A percentile compares a stretch with the other conserved stretches of the same genome.
Evolutionary conservation across 2,888 invertebrate species (phyloP).

Genomic region (Apamea epomidion): DNA sequence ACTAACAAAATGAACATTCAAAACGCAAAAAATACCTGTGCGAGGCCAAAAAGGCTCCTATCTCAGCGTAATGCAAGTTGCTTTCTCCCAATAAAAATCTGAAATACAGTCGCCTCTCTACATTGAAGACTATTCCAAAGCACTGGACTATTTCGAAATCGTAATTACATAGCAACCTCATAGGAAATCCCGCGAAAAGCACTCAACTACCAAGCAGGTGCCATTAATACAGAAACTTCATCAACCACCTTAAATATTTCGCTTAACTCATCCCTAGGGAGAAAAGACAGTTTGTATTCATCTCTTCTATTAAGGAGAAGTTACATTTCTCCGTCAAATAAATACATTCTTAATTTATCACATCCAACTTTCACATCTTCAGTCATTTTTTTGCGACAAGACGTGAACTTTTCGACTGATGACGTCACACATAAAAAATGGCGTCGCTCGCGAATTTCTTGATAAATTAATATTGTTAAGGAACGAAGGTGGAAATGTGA

Average conservation of each 20-base stretch:
- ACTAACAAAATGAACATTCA: background rate
- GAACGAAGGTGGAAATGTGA: conserved; percentile 35
- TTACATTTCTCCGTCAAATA: conserved; percentile 52
- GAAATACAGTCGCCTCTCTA: too few species aligned
- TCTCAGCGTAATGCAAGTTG: background rate
- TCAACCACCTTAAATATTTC: conserved; percentile 50
- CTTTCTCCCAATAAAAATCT: background rate
- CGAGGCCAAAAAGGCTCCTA: background rate
- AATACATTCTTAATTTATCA: conserved; percentile 71
- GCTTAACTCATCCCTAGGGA: conserved; percentile 9
- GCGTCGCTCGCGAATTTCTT: conserved; percentile 38
- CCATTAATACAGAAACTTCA: conserved; percentile 44
- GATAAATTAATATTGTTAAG: conserved; percentile 60
- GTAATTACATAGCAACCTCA: conserved; percentile 29
- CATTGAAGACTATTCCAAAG: background rate
- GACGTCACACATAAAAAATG: conserved; percentile 57
- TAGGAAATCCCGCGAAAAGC: conserved; percentile 38
- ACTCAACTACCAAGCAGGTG: conserved; percentile 30
- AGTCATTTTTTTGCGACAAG: conserved; percentile 54
- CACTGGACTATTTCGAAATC: background rate
- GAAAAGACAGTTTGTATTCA: conserved; percentile 31
- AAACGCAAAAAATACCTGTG: background rate
- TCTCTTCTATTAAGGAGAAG: conserved; percentile 19
- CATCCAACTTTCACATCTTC: conserved; percentile 47
- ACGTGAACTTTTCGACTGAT: conserved; percentile 60